Evolutionary conservation across 2,113 vertebrate species (phyloP).

Genomic region (chimpanzee (Pan troglodytes)): NHGRI_mPanTro3-v2.1_pri NC_086015.1:68053501-68054000

Average conservation of each 20-base stretch:
- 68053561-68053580: background rate
- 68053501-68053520: background rate
- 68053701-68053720: background rate
- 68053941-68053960: background rate
- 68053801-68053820: background rate
- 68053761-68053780: background rate
- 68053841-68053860: background rate
- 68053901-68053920: background rate
- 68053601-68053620: background rate
- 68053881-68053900: background rate
- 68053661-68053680: background rate
- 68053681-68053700: background rate
- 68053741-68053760: background rate
- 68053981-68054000: no score
- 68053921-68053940: background rate
- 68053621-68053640: background rate
- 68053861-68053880: background rate
- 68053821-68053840: background rate
- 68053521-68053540: background rate
- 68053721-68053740: background rate
- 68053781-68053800: fast-evolving
- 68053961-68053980: background rate
- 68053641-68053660: background rate
- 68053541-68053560: background rate
- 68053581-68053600: background rate